Percentiles rank a stretch among this genome's conserved stretches.
These are phyloP conservation scores for Drosophila mettleri DNA, from an alignment of 2,888 invertebrate species.

Conservation along the genomic window DNA sequence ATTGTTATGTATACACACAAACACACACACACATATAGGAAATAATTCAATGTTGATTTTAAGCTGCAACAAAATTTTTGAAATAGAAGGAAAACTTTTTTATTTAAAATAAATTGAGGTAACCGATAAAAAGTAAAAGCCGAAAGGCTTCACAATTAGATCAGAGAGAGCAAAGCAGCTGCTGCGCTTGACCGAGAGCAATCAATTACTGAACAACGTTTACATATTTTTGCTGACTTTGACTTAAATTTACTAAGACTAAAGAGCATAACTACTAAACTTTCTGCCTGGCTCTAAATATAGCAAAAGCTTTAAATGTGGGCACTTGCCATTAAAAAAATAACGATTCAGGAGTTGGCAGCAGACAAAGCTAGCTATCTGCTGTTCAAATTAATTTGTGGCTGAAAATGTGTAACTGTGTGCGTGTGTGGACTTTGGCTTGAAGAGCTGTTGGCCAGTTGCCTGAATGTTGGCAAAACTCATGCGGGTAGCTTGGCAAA, in stretches of 20 bases:
- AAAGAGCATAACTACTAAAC: background rate
- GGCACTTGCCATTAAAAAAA: constrained; percentile 37
- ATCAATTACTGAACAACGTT: background rate
- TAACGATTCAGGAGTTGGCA: constrained; percentile 29
- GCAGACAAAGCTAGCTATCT: constrained; percentile 40
- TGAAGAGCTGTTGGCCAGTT: constrained; percentile 10
- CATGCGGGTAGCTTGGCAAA: constrained; percentile 24
- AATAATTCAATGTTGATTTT: constrained; percentile 11
- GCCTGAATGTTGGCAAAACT: constrained; percentile 22
- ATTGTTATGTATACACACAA: background rate
- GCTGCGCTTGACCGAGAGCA: background rate
- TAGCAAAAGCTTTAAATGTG: constrained; percentile 51
- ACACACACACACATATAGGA: background rate
- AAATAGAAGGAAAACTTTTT: background rate
- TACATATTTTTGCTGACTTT: background rate
- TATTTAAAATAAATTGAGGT: background rate
- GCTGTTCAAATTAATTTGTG: constrained; percentile 41
- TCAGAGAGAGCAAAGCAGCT: background rate
- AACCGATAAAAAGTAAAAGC: background rate
- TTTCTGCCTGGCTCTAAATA: background rate
- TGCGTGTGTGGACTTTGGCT: constrained; percentile 6
- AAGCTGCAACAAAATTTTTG: background rate
- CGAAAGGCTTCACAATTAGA: too few relatives aligned
- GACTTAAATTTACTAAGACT: background rate
- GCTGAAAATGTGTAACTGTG: constrained; percentile 8